These are phyloP conservation scores for Macrosteles quadrilineatus DNA, from an alignment of 1,140 invertebrate species.

Conservation along the genomic window DNA sequence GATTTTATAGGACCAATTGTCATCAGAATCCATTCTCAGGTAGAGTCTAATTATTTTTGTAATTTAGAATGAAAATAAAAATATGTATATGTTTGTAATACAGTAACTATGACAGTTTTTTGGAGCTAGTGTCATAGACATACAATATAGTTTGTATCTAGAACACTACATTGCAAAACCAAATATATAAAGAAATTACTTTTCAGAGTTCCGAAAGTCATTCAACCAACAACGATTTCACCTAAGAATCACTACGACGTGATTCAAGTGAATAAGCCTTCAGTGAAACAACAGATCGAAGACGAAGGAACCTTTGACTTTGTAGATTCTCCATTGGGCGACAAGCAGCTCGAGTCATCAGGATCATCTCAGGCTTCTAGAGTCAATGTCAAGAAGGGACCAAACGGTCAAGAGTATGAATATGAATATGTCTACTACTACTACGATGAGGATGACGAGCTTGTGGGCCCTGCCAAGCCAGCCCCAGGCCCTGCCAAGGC, in stretches of 20 bases:
- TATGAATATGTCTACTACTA: constrained; percentile 92
- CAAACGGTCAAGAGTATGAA: constrained; percentile 88
- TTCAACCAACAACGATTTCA: neutral
- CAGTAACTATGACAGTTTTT: too few species aligned
- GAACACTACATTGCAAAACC: too few species aligned
- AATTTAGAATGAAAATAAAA: too few species aligned
- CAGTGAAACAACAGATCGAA: constrained; percentile 30
- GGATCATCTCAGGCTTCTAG: constrained; percentile 53
- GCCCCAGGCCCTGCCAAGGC: constrained; percentile 4
- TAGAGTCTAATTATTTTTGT: too few species aligned
- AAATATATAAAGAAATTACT: too few species aligned
- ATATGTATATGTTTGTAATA: too few species aligned
- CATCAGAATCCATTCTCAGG: too few species aligned
- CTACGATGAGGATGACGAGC: constrained; percentile 80
- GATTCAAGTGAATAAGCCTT: constrained; percentile 21
- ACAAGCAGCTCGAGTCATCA: constrained; percentile 37
- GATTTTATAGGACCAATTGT: too few species aligned
- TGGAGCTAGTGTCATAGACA: too few species aligned
- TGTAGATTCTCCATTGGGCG: constrained; percentile 41
- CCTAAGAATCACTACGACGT: constrained; percentile 25
- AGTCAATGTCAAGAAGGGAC: constrained; percentile 82
- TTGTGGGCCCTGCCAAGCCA: constrained; percentile 41
- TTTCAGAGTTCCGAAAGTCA: neutral
- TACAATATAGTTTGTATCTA: too few species aligned
- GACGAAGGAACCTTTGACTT: constrained; percentile 44